Percentiles rank a stretch among this genome's conserved stretches.
Evolutionary conservation across 2,113 vertebrate species (phyloP).

Genomic region (Girardinichthys multiradiatus): DNA sequence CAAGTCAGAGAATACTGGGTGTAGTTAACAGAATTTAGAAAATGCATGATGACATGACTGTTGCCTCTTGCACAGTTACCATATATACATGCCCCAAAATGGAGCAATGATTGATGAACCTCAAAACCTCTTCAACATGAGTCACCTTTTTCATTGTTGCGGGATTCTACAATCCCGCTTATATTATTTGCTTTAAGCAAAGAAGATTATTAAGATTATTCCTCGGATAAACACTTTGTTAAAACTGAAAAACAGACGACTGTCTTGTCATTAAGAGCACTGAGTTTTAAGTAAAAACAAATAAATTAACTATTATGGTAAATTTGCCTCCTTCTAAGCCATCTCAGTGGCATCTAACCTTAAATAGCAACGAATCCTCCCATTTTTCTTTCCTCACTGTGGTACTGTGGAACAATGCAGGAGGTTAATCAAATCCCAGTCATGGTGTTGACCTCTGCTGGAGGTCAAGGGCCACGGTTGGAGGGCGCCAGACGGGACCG

Average conservation of each 20-base stretch:
- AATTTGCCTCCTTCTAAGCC: neutral
- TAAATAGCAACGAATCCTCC: conserved; percentile 59
- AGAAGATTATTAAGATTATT: too few relatives aligned
- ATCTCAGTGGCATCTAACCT: conserved; percentile 50
- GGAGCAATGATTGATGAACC: conserved; percentile 64
- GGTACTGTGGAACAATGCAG: conserved; percentile 62
- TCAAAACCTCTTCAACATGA: conserved; percentile 34
- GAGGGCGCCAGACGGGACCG: conserved; percentile 54
- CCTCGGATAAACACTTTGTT: neutral
- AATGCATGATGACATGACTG: conserved; percentile 66
- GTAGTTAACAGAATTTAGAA: conserved; percentile 60
- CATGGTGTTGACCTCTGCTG: conserved; percentile 68
- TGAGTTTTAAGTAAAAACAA: neutral
- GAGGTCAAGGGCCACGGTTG: conserved; percentile 68
- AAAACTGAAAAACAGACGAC: neutral
- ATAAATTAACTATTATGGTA: neutral
- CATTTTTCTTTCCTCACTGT: conserved; percentile 44
- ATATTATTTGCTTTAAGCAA: too few relatives aligned
- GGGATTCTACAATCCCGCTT: too few relatives aligned
- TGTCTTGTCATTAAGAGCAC: neutral
- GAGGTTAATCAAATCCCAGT: conserved; percentile 77
- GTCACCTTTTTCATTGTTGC: neutral
- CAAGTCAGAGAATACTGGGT: conserved; percentile 57
- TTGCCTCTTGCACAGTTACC: conserved; percentile 34
- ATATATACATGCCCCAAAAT: conserved; percentile 37